Evolutionary conservation across 1,140 invertebrate species (phyloP).

Genomic region (Sogatella furcifera): DNA sequence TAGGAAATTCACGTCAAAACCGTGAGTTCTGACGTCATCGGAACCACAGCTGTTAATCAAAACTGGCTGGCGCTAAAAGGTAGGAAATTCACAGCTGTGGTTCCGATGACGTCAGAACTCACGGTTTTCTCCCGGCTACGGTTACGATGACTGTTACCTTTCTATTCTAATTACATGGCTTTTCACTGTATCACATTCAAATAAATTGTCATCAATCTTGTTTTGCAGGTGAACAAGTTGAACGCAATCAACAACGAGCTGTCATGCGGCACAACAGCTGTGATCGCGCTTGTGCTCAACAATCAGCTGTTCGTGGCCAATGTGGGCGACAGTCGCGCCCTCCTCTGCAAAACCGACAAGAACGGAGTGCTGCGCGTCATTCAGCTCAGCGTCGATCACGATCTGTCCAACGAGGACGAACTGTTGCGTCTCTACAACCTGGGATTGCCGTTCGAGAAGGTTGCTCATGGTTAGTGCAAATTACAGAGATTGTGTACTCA

Average conservation of each 20-base stretch:
- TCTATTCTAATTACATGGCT: too few relatives aligned
- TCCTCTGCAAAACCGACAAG: conserved; percentile 69
- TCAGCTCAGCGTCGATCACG: conserved; percentile 74
- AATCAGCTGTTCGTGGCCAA: conserved; percentile 73
- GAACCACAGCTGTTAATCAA: too few relatives aligned
- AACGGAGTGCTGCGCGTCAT: conserved; percentile 69
- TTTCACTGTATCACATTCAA: too few relatives aligned
- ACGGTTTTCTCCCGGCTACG: too few relatives aligned
- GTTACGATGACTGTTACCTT: too few relatives aligned
- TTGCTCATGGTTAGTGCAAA: conserved; percentile 25
- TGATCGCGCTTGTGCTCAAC: conserved; percentile 63
- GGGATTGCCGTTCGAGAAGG: conserved; percentile 51
- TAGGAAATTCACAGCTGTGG: too few relatives aligned
- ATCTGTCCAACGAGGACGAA: conserved; percentile 75
- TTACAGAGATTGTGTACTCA: too few relatives aligned
- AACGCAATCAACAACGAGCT: conserved; percentile 46
- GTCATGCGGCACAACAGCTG: conserved; percentile 62
- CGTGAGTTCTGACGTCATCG: too few relatives aligned
- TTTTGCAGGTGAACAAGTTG: conserved; percentile 38
- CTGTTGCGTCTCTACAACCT: conserved; percentile 57
- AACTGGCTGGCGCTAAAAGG: too few relatives aligned
- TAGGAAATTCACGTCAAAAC: too few relatives aligned
- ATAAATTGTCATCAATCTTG: background rate
- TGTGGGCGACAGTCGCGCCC: conserved; percentile 65
- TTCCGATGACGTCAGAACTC: too few relatives aligned